Base-by-base conservation (phyloP, 2,888 invertebrate genomes). In the Colostygia pectinataria region DNA sequence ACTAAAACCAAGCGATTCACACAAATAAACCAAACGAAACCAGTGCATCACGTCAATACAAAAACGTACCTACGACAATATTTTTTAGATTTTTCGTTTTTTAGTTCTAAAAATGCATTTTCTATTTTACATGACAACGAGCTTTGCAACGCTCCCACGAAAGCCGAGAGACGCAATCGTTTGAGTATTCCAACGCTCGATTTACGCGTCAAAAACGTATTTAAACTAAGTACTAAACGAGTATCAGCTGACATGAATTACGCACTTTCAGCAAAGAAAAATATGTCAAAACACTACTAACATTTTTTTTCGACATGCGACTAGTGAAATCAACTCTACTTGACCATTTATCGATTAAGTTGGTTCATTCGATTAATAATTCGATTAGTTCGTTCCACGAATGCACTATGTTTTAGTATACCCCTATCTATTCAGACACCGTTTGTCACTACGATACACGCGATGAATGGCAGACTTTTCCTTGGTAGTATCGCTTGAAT, bases 201-300 rank as follows among this genome's bases (percentile, higher is more conserved):
- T 55, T 63, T 53, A 63, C 57, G 55, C 56, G 54, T 49, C 58
- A 60, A 48, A 47, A 59, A 44, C 56, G 53, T 61, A 62, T 64
- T 56, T 66, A 68, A 62, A 71, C 75, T 81, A 76, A 80, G 76
- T 70, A n/a, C n/a, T n/a, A n/a, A 76, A 78, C 80, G 75, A 77
- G 74, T 82, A 83, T 71, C 89, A 90, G 91, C 91, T 91, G 90
- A 87, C 90, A 90, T 88, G 90, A 91, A 88, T 90, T 83, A 90
- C 91, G 90, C 90, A 90, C 90, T 90, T 90, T 90, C 90, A 90
- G 90, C 90, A 90, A 90, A 90, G 90, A 91, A 91, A 91, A 91
- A 90, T 85, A 90, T 90, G 91, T 91, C 91, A 91, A 91, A 91
- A 91, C 91, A 90, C 91, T 90, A 91, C 90, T 75, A 87, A 88